phyloP scores from a whole-genome alignment of 2,797 vertebrate genomes.

The Emydoidea blandingii region DNA sequence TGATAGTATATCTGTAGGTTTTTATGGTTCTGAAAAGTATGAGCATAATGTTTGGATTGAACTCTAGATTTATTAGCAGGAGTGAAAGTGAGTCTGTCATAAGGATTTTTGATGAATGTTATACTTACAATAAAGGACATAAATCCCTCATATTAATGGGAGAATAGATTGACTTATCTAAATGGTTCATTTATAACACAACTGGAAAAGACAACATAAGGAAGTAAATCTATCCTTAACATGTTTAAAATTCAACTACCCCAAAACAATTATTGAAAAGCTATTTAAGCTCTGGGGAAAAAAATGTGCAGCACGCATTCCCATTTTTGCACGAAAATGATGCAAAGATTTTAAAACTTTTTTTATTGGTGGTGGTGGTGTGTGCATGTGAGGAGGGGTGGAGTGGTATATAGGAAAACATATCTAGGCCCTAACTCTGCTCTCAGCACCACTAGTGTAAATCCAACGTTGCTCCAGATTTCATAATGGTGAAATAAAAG shows the following conservation, averaged over 20 bases:
- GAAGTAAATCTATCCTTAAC: neutral
- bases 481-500: neutral
- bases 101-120: neutral
- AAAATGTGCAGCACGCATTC: neutral
- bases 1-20: slow-evolving; percentile 3
- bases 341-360: neutral
- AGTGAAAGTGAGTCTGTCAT: neutral
- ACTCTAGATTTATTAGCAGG: neutral
- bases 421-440: neutral
- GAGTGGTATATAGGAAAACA: neutral
- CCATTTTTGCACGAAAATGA: neutral
- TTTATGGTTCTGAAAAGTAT: slow-evolving; percentile 1
- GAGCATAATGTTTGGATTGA: neutral
- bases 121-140: neutral
- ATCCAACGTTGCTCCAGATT: neutral
- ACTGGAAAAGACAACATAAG: neutral
- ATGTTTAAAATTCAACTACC: neutral
- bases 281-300: neutral
- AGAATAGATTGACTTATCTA: neutral
- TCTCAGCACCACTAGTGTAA: neutral
- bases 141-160: neutral
- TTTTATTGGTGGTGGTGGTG: neutral
- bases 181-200: neutral
- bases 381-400: neutral
- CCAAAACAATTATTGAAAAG: neutral